Evolutionary conservation across 2,113 vertebrate species (phyloP), one percentile per base, ranked within the genome.

Genomic region (Haemorhous mexicanus): DNA sequence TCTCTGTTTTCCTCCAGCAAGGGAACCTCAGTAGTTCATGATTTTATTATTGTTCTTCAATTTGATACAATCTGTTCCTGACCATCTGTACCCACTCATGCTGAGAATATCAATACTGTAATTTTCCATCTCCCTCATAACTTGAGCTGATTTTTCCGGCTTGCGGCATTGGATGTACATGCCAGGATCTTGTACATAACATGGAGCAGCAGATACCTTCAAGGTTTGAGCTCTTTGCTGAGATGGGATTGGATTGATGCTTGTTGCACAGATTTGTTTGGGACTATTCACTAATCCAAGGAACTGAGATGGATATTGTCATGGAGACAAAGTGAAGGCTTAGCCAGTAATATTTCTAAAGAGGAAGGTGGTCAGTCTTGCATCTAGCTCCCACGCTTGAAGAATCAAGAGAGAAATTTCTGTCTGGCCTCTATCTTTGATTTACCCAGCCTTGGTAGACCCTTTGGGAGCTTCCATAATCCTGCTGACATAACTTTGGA

Each of bases 61-160:
- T 94, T 95, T 93, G 89, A 93, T 95, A 95, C 96, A 96, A 85
- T 95, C 95, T 97, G 96, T 96, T 95, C 94, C 91, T 95, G 93
- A 87, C 96, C 96, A 97, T 97, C 96, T 97, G 96, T 94, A 96
- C 66, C 77, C 87, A 91, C 91, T 96, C 84, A 94, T 46, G 66
- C 91, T 94, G 93, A 93, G 95, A 91, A 93, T 94, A 95, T 96
- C 94, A 95, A 94, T 95, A 95, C 89, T 87, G 96, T 96, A 94
- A 94, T 96, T 97, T 97, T 97, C 95, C 95, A 87, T 96, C 89
- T 91, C 87, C 37, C 74, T 96, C 41, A 28, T 93, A 97, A 94
- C 87, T 96, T 92, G 81, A 95, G 95, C 69, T 91, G 91, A 82
- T 94, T 93, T 92, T 84, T 92, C 80, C 53, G 8, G 66, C 84